Evolutionary conservation across 2,888 invertebrate genomes (phyloP), one percentile per base, ranked within the genome.

Genomic region (Papilio gigon): DNA sequence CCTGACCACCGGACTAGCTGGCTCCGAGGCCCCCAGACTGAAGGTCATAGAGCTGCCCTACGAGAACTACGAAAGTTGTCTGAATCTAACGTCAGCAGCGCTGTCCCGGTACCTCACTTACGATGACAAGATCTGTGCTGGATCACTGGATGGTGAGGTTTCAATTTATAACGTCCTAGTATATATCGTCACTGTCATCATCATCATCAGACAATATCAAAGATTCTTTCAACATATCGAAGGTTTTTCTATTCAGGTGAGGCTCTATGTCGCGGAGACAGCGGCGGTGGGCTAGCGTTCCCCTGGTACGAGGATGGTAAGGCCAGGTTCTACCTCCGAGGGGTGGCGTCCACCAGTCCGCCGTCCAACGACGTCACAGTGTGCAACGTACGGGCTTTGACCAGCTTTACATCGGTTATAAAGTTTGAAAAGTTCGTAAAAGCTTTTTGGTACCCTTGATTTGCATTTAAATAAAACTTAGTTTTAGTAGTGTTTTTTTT

Each of bases 71-170:
- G 73, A 74, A 2, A 70, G 73, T 17, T 85, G 85, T 68, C 67
- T 77, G 14, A 65, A 68, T 0, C 50, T 67, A 0, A 72, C 77
- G 0, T 72, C 80, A 0, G 64, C 62, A 0, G 61, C 56, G 1
- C 83, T 81, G 71, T 47, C 70, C 0, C 76, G 73, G 33, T 79
- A 75, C 71, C 53, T 53, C n/a, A 53, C 53, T 9, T 53, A 53
- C 8, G 68, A 68, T 1, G 87, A 88, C 44, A 87, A 87, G 67
- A 78, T 87, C n/a, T 88, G 87, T 65, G 85, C 85, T 4, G 87
- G 86, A 0, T 77, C 72, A n/a, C 71, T 72, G 0, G 84, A 81
- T 60, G 83, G 86, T 86, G 44, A 71, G 77, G 2, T 9, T 56
- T 37, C 27, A 3, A n/a, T 40, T 30, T 11, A 27, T 58, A 9